Evolutionary conservation across 2,888 invertebrate genomes (phyloP).

Genomic region (Tiliacea citrago): DNA sequence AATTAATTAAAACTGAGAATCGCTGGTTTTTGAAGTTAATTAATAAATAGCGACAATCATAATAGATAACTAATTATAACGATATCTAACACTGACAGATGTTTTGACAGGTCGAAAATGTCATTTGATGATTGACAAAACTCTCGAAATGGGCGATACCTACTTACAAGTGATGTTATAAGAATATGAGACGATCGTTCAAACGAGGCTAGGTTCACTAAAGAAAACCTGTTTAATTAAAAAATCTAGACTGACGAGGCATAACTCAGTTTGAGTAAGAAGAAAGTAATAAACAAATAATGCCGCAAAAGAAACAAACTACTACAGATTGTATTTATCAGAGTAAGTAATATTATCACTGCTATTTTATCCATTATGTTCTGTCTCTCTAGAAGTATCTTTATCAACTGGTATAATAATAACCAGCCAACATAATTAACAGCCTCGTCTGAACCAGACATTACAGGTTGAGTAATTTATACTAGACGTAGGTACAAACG

Average conservation of each 20-base stretch:
- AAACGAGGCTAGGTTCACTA: conserved; percentile 44
- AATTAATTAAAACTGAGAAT: conserved; percentile 72
- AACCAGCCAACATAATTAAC: conserved; percentile 16
- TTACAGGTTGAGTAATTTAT: conserved; percentile 70
- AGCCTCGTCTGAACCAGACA: conserved; percentile 63
- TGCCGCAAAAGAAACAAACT: conserved; percentile 1
- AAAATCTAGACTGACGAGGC: neutral
- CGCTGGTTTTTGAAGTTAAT: conserved; percentile 69
- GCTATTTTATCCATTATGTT: conserved; percentile 7
- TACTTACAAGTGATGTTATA: conserved; percentile 61
- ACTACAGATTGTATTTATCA: conserved; percentile 26
- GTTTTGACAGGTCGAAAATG: conserved; percentile 33
- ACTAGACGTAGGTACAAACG: conserved; percentile 81
- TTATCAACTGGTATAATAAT: conserved; percentile 16
- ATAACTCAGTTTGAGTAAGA: conserved; percentile 3
- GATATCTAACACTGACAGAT: conserved; percentile 40
- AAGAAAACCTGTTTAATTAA: neutral
- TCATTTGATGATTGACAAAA: conserved; percentile 38
- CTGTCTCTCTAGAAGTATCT: neutral
- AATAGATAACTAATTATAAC: conserved; percentile 48
- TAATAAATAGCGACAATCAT: conserved; percentile 67
- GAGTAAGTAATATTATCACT: conserved; percentile 4
- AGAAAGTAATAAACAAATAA: neutral
- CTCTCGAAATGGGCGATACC: conserved; percentile 54
- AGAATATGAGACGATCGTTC: conserved; percentile 44